These are phyloP conservation scores for Lamellibrachia columna DNA, from an alignment of 2,888 invertebrate genomes.

Conservation along the genomic window DNA sequence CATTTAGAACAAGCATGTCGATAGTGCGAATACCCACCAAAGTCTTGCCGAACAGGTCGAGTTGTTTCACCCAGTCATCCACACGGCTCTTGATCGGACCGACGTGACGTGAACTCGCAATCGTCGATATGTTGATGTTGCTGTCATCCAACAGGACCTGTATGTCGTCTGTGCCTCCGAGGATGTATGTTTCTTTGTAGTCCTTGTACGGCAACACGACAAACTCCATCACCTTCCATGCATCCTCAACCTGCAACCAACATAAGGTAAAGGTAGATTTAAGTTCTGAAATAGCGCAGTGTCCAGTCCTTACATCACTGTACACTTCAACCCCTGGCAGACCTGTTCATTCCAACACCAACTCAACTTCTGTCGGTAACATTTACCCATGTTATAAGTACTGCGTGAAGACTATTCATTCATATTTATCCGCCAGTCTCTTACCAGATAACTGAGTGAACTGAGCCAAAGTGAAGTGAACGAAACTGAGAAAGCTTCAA, in stretches of 20 bases:
- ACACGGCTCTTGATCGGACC: constrained; percentile 84
- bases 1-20: not conserved
- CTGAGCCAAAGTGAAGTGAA: no score
- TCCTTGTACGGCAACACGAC: constrained; percentile 82
- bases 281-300: no score
- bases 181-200: constrained; percentile 81
- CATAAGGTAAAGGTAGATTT: not conserved
- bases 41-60: constrained; percentile 84
- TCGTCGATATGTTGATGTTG: constrained; percentile 85
- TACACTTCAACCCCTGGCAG: no score
- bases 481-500: no score
- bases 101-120: constrained; percentile 85
- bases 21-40: constrained; percentile 70
- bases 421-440: no score
- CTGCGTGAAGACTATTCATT: no score
- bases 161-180: constrained; percentile 86
- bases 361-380: no score
- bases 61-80: constrained; percentile 81
- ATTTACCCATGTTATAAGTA: no score
- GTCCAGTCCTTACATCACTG: no score
- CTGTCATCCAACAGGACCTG: constrained; percentile 85
- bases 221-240: constrained; percentile 85
- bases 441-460: no score
- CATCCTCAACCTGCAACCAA: constrained; percentile 76
- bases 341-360: no score